Evolutionary conservation across 2,888 invertebrate genomes (phyloP), one percentile per base, ranked within the genome.

Genomic region (Phortica okadai): DNA sequence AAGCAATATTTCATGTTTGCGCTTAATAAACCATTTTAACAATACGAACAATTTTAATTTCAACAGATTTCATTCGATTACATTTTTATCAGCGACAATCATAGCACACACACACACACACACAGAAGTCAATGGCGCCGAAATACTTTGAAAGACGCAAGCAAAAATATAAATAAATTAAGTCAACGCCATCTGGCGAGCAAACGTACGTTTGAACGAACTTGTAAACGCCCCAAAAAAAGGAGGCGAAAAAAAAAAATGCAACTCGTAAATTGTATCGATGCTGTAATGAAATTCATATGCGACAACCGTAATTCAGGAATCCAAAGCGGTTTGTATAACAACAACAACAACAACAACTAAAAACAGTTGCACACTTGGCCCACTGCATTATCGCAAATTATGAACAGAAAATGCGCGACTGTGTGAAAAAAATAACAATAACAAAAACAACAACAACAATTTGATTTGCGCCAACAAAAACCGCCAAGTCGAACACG

Each of bases 331-430:
- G 16, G 50, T 8, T 14, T 50, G 50, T 50, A 84, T 81, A 84
- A 81, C 83, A 85, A 81, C 75, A 83, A 42, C n/a, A 33, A 21
- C 78, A 82, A 79, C 80, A 58, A 74, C 59, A 14, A 42, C 58
- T 45, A 59, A 44, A 59, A n/a, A 56, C 45, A 41, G 73, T 85
- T 82, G 81, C 82, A 74, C 78, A 62, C 62, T 62, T 62, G 62
- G 62, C 56, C 44, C 56, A 74, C 75, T 64, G 70, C 11, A 72
- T 72, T 72, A 72, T 72, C 70, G 70, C 54, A 72, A 72, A 72
- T 72, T 72, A 72, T 72, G 70, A 72, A 72, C 70, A 54, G 56
- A 72, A 72, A 72, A 72, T 54, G 54, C 16, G 70, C 21, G 33
- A 33, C 33, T 33, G 33, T 33, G 33, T 33, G 33, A 33, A 33